Percentiles rank a stretch among this genome's conserved stretches.
Evolutionary conservation across 2,113 vertebrate species (phyloP).

Genomic region (Antennarius striatus): DNA sequence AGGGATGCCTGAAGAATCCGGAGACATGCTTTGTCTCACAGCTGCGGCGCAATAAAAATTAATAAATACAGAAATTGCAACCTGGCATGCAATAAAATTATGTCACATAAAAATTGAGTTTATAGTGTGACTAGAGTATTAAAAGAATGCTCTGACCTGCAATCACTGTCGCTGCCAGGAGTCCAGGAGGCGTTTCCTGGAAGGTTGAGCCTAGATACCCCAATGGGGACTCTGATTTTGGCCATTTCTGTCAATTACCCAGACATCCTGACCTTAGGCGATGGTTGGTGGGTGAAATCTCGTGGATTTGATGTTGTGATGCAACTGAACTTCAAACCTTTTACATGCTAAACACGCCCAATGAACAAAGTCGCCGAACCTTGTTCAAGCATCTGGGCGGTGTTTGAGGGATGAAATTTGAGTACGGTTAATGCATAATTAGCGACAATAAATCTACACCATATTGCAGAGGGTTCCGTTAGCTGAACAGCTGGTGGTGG

Average conservation of each 20-base stretch:
- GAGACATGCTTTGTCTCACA: slow-evolving; percentile 2
- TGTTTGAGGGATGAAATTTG: background rate
- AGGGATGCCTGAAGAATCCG: slow-evolving; percentile 19
- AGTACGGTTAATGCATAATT: slow-evolving; percentile 4
- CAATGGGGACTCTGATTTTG: too few species aligned
- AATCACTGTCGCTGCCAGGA: background rate
- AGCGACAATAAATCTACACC: slow-evolving; percentile 15
- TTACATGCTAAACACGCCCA: too few species aligned
- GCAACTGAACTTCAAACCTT: too few species aligned
- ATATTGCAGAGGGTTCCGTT: background rate
- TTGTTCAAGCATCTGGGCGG: background rate
- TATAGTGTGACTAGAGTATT: background rate
- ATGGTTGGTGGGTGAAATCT: too few species aligned
- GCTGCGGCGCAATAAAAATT: slow-evolving; percentile 1
- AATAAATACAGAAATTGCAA: background rate
- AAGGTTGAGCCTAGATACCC: too few species aligned
- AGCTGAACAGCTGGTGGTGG: slow-evolving; percentile 1
- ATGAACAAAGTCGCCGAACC: background rate
- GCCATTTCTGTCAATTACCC: too few species aligned
- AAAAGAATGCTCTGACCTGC: background rate
- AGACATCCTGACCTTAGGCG: too few species aligned
- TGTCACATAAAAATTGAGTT: background rate
- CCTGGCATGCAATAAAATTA: background rate
- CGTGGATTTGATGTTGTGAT: too few species aligned
- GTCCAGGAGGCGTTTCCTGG: too few species aligned